Evolutionary conservation across 2,113 vertebrate species (phyloP).

Genomic region (Percina caprodes): DNA sequence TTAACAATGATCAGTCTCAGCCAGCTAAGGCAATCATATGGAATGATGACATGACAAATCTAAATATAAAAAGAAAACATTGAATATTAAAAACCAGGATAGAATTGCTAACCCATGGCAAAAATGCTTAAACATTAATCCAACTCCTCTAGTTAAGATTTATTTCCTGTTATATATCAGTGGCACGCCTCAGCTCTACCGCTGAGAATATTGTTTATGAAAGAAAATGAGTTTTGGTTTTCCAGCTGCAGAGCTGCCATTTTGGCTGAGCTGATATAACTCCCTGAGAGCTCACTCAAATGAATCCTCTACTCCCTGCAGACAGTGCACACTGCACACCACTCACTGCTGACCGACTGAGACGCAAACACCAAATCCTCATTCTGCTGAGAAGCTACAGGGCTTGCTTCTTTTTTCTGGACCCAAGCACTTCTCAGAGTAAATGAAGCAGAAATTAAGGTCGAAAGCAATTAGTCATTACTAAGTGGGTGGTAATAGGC

Average conservation of each 20-base stretch:
- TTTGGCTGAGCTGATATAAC: neutral
- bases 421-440: slow-evolving; percentile 39
- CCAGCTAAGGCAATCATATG: slow-evolving; percentile 79
- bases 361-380: slow-evolving; percentile 31
- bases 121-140: neutral
- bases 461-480: slow-evolving; percentile 22
- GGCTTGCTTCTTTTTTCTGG: slow-evolving; percentile 35
- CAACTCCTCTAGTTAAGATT: neutral
- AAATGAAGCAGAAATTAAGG: slow-evolving; percentile 33
- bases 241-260: slow-evolving; percentile 10
- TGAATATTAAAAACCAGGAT: slow-evolving; percentile 16
- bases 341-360: slow-evolving; percentile 11
- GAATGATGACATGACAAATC: slow-evolving; percentile 49
- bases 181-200: neutral
- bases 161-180: neutral
- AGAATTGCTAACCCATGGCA: slow-evolving; percentile 22
- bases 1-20: slow-evolving; percentile 79
- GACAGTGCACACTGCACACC: neutral
- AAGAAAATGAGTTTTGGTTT: neutral
- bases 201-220: neutral
- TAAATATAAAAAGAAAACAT: slow-evolving; percentile 41
- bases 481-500: slow-evolving; percentile 19
- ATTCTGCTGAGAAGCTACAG: slow-evolving; percentile 41
- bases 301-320: slow-evolving; percentile 2
- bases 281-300: slow-evolving; percentile 59